A percentile compares a stretch with the other conserved stretches of the same genome.
These are phyloP conservation scores for Drosophila punjabiensis DNA, from an alignment of 1,140 invertebrate genomes.

Conservation along the genomic window DNA sequence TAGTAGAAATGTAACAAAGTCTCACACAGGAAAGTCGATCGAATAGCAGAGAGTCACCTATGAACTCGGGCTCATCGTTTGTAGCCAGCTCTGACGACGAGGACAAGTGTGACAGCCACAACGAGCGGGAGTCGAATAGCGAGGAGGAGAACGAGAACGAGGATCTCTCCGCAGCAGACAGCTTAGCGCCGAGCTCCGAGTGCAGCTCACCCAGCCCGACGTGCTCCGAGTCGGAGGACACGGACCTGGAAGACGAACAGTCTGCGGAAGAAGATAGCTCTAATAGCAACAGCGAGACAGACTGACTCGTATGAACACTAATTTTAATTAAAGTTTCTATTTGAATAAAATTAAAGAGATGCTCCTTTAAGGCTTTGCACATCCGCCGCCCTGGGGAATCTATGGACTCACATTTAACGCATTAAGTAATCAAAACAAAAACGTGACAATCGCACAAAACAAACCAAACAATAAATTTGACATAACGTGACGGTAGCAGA, in stretches of 20 bases:
- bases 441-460: slow-evolving; percentile 76
- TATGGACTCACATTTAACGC: slow-evolving; percentile 22
- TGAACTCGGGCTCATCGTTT: slow-evolving; percentile 1
- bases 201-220: background rate
- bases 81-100: background rate
- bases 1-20: no score
- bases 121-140: slow-evolving; percentile 8
- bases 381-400: background rate
- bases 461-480: slow-evolving; percentile 64
- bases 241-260: slow-evolving; percentile 21
- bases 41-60: background rate
- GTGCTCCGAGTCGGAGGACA: slow-evolving; percentile 15
- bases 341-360: slow-evolving; percentile 6
- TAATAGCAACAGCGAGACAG: slow-evolving; percentile 32
- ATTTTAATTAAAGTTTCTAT: slow-evolving; percentile 6
- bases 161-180: background rate
- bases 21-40: background rate
- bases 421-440: slow-evolving; percentile 64
- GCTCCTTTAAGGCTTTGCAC: background rate
- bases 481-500: slow-evolving; percentile 59
- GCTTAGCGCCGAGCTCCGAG: slow-evolving; percentile 12
- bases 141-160: slow-evolving; percentile 1
- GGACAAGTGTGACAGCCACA: slow-evolving; percentile 5
- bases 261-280: background rate
- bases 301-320: slow-evolving; percentile 4